These are phyloP conservation scores for Neolamprologus variostigma DNA, from an alignment of 2,113 vertebrate genomes.

Conservation along the genomic window DNA sequence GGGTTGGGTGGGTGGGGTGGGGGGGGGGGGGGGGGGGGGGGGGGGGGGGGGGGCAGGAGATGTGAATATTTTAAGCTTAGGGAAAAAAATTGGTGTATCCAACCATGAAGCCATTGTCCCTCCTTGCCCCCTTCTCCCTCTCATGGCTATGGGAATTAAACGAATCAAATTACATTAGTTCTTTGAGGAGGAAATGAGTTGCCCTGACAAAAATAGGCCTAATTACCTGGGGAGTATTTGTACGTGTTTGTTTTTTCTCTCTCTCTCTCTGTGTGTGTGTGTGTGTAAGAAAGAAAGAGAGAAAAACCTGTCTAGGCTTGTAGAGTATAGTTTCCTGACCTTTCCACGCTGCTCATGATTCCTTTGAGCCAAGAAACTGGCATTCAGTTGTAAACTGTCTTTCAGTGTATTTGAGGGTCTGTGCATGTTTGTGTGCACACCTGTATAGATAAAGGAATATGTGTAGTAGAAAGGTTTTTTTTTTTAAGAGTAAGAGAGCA, in stretches of 20 bases:
- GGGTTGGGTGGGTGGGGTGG: too few relatives aligned
- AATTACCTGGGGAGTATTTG: constrained; percentile 41
- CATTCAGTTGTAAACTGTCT: constrained; percentile 5
- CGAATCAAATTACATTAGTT: constrained; percentile 37
- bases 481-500: not conserved
- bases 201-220: constrained; percentile 25
- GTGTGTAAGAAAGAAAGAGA: not conserved
- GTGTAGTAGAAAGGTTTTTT: not conserved
- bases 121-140: not conserved
- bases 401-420: not conserved
- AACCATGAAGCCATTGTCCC: constrained; percentile 18
- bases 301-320: not conserved
- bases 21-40: rapidly evolving
- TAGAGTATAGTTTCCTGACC: not conserved
- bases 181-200: constrained; percentile 30
- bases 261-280: not conserved
- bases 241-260: not conserved
- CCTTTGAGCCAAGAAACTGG: constrained; percentile 23
- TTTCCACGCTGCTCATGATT: not conserved
- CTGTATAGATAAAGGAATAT: not conserved
- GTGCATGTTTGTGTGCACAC: not conserved
- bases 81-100: not conserved
- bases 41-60: not conserved
- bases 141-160: constrained; percentile 21
- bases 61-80: not conserved